phyloP scores from a whole-genome alignment of 1,140 invertebrate genomes.

The Colletes gigas region DNA sequence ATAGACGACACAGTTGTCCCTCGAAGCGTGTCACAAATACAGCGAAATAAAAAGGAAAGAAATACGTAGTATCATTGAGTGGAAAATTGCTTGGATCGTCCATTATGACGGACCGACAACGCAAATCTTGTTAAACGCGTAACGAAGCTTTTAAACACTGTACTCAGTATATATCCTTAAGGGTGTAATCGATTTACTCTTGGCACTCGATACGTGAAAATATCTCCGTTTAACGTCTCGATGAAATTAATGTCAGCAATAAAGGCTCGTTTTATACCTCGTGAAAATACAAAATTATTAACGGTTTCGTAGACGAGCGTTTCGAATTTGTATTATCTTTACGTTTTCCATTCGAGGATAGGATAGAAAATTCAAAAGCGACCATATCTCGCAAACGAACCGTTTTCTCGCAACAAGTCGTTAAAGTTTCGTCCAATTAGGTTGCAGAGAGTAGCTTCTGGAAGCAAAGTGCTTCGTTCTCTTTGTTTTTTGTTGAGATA shows the following conservation, averaged over 20 bases:
- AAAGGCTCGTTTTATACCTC: not conserved
- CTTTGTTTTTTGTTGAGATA: no score
- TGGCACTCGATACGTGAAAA: not conserved
- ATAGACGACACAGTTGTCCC: conserved; percentile 27
- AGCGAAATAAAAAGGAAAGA: conserved; percentile 1
- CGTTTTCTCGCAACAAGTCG: no score
- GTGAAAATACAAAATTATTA: no score
- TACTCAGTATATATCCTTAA: not conserved
- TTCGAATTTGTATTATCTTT: no score
- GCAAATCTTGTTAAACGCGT: conserved; percentile 20
- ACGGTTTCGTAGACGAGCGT: no score
- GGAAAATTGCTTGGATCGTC: not conserved
- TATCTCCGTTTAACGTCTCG: conserved; percentile 8
- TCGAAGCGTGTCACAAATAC: not conserved
- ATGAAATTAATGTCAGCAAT: conserved; percentile 27
- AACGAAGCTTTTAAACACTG: conserved; percentile 25
- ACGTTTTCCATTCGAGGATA: no score
- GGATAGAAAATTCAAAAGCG: no score
- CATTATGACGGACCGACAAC: not conserved
- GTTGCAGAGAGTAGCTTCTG: no score
- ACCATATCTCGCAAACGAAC: no score
- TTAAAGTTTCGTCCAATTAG: no score
- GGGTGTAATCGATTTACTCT: conserved; percentile 23
- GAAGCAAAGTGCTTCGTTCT: no score
- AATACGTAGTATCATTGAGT: no score